Evolutionary conservation across 2,888 invertebrate species (phyloP), one percentile per base, ranked within the genome.

Genomic region (Criorhina ranunculi): DNA sequence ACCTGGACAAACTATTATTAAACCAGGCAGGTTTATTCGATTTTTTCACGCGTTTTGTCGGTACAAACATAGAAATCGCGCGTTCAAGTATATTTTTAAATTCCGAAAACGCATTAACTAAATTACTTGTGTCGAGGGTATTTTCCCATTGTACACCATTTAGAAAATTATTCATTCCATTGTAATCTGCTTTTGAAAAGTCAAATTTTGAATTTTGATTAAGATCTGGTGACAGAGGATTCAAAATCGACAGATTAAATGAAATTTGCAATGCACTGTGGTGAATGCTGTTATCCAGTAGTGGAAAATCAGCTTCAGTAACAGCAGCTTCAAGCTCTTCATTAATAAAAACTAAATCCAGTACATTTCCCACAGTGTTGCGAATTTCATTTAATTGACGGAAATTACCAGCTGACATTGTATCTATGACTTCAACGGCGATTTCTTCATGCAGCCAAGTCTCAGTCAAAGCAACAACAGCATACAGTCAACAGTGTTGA

Each of bases 221-320:
- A 3, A 24, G 5, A 12, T 19, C 24, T 19, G 1, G 3, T 24
- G n/a, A 12, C n/a, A n/a, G n/a, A n/a, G n/a, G n/a, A 12, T 17
- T 49, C 7, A 46, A 31, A 7, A 11, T 6, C n/a, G 24, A 31
- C 8, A 64, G 11, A 37, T 19, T 12, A 64, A 49, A 11, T n/a
- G 53, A 66, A 24, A 51, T 5, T 53, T 37, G 40, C n/a, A 53
- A 15, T 0, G 37, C 53, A 40, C 40, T 29, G 15, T 66, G 37
- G 11, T 51, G 51, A 40, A 66, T 66, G 12, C 49, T 49, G 17
- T n/a, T 66, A 15, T 29, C n/a, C 12, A 66, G 49, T 15, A 53
- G 17, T 9, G 37, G 51, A 11, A 64, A 17, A 62, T 19, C 46
- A 6, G 46, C 62, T 19, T 6, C 4, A 9, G 17, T 0, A 1